A percentile compares a stretch with the other conserved stretches of the same genome.
Evolutionary conservation across 2,888 invertebrate species (phyloP).

Genomic region (Temnothorax ravouxi): DNA sequence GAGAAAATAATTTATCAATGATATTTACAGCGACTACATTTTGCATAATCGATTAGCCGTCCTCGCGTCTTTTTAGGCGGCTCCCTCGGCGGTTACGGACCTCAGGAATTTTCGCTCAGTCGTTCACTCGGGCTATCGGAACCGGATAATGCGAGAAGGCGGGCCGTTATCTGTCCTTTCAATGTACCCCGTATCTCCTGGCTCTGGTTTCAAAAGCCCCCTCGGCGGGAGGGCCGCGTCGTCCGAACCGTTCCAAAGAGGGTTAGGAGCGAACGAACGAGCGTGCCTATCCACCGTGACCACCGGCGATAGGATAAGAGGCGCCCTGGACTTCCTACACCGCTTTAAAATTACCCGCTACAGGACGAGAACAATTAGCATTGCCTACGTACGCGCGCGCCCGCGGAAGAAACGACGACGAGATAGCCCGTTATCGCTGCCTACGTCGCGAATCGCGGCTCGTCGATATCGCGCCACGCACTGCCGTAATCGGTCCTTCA

Average conservation of each 20-base stretch:
- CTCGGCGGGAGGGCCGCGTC: conserved; percentile 18
- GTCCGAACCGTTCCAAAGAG: conserved; percentile 57
- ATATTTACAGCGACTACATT: not conserved
- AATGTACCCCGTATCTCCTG: conserved; percentile 66
- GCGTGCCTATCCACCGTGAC: conserved; percentile 80
- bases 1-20: conserved; percentile 1
- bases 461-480: not conserved
- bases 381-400: conserved; percentile 55
- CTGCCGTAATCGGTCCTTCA: not conserved
- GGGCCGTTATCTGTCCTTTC: conserved; percentile 67
- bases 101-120: conserved; percentile 55
- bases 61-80: conserved; percentile 8
- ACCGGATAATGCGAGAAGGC: conserved; percentile 66
- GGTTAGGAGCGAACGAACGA: conserved; percentile 67
- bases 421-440: conserved; percentile 55
- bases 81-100: conserved; percentile 59
- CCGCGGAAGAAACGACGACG: conserved; percentile 35
- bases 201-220: conserved; percentile 65
- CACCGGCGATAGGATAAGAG: conserved; percentile 82
- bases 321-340: conserved; percentile 80
- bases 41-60: conserved; percentile 26
- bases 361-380: conserved; percentile 81
- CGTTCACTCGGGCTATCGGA: conserved; percentile 66
- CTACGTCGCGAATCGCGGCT: conserved; percentile 18
- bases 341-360: conserved; percentile 77